Evolutionary conservation across 2,797 vertebrate genomes (phyloP).

Genomic region (Malacoctenus gilli): DNA sequence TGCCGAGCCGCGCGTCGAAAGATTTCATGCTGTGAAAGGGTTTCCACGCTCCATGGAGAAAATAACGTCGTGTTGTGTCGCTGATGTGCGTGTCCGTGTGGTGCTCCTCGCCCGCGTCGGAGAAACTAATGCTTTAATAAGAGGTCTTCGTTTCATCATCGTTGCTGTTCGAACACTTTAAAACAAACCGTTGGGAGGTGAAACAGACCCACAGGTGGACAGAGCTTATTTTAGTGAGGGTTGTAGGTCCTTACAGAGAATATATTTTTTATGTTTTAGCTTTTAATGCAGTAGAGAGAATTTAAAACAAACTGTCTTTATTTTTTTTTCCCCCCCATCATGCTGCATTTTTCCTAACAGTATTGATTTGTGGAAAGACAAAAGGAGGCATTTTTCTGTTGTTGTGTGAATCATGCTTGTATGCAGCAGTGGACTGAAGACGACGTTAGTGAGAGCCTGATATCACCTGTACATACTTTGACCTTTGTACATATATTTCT

Average conservation of each 20-base stretch:
- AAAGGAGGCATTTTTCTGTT: constrained; percentile 72
- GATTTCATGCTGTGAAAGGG: constrained; percentile 19
- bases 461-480: constrained; percentile 82
- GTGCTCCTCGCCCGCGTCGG: constrained; percentile 33
- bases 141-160: constrained; percentile 52
- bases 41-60: constrained; percentile 35
- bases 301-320: constrained; percentile 62
- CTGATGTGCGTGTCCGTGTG: constrained; percentile 33
- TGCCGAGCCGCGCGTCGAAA: constrained; percentile 30
- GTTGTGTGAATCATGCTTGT: no score
- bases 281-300: constrained; percentile 65
- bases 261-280: constrained; percentile 80
- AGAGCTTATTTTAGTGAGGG: constrained; percentile 61
- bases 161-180: constrained; percentile 41
- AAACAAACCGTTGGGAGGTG: constrained; percentile 49
- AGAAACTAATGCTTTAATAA: constrained; percentile 58
- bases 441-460: no score
- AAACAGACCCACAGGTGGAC: constrained; percentile 53
- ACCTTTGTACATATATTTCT: constrained; percentile 84
- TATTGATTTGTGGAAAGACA: constrained; percentile 62
- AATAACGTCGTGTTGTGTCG: constrained; percentile 20
- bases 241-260: constrained; percentile 69
- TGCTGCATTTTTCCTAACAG: constrained; percentile 77
- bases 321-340: constrained; percentile 64
- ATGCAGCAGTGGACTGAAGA: constrained; percentile 63